phyloP scores from a whole-genome alignment of 2,888 invertebrate species.

The Malthinus seriepunctatus region DNA sequence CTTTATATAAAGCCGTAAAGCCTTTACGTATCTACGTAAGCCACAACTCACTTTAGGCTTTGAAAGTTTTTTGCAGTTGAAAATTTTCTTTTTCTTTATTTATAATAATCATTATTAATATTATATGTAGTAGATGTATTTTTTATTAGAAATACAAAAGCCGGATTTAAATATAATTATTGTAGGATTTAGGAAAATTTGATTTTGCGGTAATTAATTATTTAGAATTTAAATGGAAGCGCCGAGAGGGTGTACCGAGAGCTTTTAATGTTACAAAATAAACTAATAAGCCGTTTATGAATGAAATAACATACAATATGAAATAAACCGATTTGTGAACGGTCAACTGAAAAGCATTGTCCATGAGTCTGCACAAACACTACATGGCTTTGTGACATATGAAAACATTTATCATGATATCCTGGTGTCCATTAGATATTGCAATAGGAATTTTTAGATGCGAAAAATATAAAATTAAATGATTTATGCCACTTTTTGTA shows the following conservation, averaged over 20 bases:
- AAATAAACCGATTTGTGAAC: slow-evolving; percentile 27
- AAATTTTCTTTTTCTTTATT: too few relatives aligned
- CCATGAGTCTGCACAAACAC: slow-evolving; percentile 28
- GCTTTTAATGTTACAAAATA: slow-evolving; percentile 21
- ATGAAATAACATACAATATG: slow-evolving; percentile 19
- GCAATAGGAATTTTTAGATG: slow-evolving; percentile 32
- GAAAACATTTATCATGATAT: slow-evolving; percentile 35
- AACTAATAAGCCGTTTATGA: slow-evolving; percentile 20
- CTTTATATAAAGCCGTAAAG: too few relatives aligned
- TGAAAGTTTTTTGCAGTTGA: too few relatives aligned
- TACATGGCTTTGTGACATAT: slow-evolving; percentile 33
- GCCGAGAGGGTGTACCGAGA: slow-evolving; percentile 3
- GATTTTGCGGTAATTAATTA: slow-evolving; percentile 7
- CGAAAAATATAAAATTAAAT: slow-evolving; percentile 33
- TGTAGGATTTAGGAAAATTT: neutral
- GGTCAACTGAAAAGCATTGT: slow-evolving; percentile 28
- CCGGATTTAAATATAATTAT: too few relatives aligned
- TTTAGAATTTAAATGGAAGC: slow-evolving; percentile 9
- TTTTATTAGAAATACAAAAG: too few relatives aligned
- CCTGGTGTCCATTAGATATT: slow-evolving; percentile 35
- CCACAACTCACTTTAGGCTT: too few relatives aligned
- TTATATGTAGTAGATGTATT: too few relatives aligned
- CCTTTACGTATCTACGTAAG: too few relatives aligned
- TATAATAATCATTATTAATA: too few relatives aligned
- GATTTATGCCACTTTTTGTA: slow-evolving; percentile 33